Evolutionary conservation across 2,113 vertebrate species (phyloP).

Genomic region (Passer domesticus): DNA sequence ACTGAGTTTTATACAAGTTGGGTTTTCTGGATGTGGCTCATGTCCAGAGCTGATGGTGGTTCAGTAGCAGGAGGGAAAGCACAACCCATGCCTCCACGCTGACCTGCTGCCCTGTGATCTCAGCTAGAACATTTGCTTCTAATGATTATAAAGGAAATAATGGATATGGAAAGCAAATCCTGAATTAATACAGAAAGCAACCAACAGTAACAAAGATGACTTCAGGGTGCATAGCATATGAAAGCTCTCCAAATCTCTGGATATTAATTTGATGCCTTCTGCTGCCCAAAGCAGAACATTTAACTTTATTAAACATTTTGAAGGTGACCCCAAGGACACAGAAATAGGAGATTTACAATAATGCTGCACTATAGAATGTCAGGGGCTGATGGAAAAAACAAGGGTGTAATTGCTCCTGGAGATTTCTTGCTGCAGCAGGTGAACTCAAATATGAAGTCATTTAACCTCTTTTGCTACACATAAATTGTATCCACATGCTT

Average conservation of each 20-base stretch:
- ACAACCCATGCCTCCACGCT: background rate
- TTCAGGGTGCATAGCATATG: background rate
- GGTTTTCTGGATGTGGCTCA: background rate
- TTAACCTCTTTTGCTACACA: constrained; percentile 38
- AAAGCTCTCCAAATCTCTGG: constrained; percentile 12
- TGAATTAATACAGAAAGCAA: constrained; percentile 27
- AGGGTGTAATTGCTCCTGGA: constrained; percentile 41
- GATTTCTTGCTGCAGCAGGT: constrained; percentile 43
- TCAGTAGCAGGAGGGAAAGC: constrained; percentile 11
- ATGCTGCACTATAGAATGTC: background rate
- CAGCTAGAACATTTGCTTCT: background rate
- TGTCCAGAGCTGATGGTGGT: background rate
- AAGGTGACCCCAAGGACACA: constrained; percentile 48
- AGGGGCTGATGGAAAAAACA: constrained; percentile 31
- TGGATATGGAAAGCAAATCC: background rate
- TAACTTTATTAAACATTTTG: constrained; percentile 26
- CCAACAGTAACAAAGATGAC: background rate
- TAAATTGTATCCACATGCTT: constrained; percentile 58
- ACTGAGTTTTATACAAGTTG: background rate
- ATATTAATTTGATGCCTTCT: constrained; percentile 24
- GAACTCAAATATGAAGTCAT: constrained; percentile 51
- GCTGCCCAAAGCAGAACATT: background rate
- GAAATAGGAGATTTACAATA: constrained; percentile 31
- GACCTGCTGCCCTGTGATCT: background rate
- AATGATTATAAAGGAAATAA: background rate